These are phyloP conservation scores for Esox lucius DNA, from an alignment of 2,797 vertebrate genomes.

Conservation along the genomic window DNA sequence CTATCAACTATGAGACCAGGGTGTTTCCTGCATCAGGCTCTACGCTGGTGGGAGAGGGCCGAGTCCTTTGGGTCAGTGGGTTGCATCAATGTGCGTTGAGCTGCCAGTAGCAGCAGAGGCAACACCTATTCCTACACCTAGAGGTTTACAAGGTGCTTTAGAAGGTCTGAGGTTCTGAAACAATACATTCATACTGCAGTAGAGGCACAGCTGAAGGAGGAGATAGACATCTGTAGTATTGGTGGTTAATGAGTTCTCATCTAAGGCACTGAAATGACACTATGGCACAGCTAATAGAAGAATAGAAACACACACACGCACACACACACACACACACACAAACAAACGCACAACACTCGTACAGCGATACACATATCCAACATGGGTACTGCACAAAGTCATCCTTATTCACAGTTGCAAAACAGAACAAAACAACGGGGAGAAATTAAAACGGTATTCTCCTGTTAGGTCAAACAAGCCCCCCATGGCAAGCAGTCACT, in stretches of 20 bases:
- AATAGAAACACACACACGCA: slow-evolving; percentile 20
- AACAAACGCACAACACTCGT: slow-evolving; percentile 33
- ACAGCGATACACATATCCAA: slow-evolving; percentile 48
- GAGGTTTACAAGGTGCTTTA: slow-evolving; percentile 63
- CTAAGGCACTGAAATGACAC: slow-evolving; percentile 84
- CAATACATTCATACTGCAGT: slow-evolving; percentile 77
- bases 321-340: slow-evolving; percentile 10
- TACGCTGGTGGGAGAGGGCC: slow-evolving; percentile 46
- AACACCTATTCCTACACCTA: slow-evolving; percentile 51
- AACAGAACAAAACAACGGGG: slow-evolving; percentile 34
- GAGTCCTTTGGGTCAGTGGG: slow-evolving; percentile 68
- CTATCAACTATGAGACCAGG: slow-evolving; percentile 40
- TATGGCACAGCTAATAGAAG: slow-evolving; percentile 73
- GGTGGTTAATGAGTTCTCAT: slow-evolving; percentile 67
- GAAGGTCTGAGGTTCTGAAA: slow-evolving; percentile 74
- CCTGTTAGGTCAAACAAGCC: slow-evolving; percentile 43
- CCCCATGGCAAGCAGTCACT: slow-evolving; percentile 6
- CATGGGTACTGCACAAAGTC: slow-evolving; percentile 62
- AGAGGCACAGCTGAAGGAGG: slow-evolving; percentile 76
- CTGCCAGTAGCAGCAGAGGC: slow-evolving; percentile 64
- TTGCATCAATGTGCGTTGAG: slow-evolving; percentile 56
- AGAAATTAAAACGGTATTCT: slow-evolving; percentile 48
- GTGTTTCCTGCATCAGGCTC: slow-evolving; percentile 18
- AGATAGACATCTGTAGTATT: slow-evolving; percentile 68
- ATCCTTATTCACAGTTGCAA: slow-evolving; percentile 69